Conservation (phyloP, 2,888 invertebrate species). For the Andricus quercusramuli region DNA sequence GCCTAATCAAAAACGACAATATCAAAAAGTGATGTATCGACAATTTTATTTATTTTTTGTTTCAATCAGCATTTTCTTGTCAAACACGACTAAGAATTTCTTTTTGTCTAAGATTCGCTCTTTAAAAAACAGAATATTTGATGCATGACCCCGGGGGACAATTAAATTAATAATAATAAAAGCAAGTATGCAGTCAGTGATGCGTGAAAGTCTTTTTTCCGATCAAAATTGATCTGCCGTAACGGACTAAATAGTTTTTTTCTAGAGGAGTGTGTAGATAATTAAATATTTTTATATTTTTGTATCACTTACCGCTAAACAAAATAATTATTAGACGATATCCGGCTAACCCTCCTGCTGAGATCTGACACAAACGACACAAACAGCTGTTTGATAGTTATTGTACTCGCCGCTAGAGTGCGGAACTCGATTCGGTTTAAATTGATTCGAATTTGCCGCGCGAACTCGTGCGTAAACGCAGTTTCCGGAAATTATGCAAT, state of each 20-base stretch:
- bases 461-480: too few relatives aligned
- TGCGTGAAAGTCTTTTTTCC: slow-evolving; percentile 5
- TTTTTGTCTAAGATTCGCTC: fast-evolving
- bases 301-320: slow-evolving; percentile 61
- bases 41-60: slow-evolving; percentile 9
- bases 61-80: not conserved
- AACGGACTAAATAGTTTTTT: slow-evolving; percentile 26
- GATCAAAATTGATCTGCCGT: not conserved
- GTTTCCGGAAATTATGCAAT: not conserved
- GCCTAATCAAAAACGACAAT: slow-evolving; percentile 42
- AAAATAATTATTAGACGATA: slow-evolving; percentile 48
- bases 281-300: slow-evolving; percentile 21
- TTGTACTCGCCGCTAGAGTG: slow-evolving; percentile 50
- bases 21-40: slow-evolving; percentile 50
- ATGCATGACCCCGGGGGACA: not conserved
- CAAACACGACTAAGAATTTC: not conserved
- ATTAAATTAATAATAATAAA: slow-evolving; percentile 36
- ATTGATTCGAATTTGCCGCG: slow-evolving; percentile 16
- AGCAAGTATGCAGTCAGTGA: slow-evolving; percentile 23
- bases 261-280: not conserved
- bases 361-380: slow-evolving; percentile 72
- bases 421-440: not conserved
- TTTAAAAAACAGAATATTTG: not conserved
- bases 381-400: slow-evolving; percentile 69
- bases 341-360: slow-evolving; percentile 65